Evolutionary conservation across 2,888 invertebrate genomes (phyloP), one percentile per base, ranked within the genome.

Genomic region (Tortricodes alternella): DNA sequence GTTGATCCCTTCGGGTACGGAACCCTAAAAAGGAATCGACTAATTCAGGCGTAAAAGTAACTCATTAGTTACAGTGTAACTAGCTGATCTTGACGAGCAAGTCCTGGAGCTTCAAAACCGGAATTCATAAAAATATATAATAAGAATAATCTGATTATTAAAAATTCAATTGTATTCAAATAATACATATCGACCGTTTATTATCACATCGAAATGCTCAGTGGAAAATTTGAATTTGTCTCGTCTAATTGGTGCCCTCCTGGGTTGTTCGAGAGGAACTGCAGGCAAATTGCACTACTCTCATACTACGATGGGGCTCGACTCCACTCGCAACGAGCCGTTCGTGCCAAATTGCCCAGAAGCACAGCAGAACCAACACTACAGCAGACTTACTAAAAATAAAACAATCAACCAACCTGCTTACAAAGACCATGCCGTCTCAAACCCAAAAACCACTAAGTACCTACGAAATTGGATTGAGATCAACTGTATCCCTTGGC

Each of bases 181-280:
- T 3, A 29, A 21, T 13, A 66, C 68, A 73, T 70, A 66, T 66
- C 70, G 61, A 66, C 62, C 65, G 61, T 73, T 74, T 75, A 74
- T 79, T 80, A 79, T 73, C 68, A 74, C 74, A 71, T 76, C 75
- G 68, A 72, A 55, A 49, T 39, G 55, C 53, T 53, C 58, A 52
- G 57, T 75, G 80, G n/a, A n/a, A 82, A 86, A 85, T 80, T 73
- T 73, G 74, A 80, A 80, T 83, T 81, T 78, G 78, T 80, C 78
- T 76, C 78, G 67, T 73, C 79, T 88, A 88, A 87, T 88, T 87
- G 87, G 86, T 76, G 75, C 83, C 78, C 79, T 80, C 72, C 63
- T 63, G 71, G 59, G 56, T 61, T 61, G 69, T 61, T 74, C 66
- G 67, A 79, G 79, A 70, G 70, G 71, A 67, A 72, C 75, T 79